These are phyloP conservation scores for Speoplatyrhinus poulsoni DNA, from an alignment of 2,113 vertebrate genomes.

Conservation along the genomic window DNA sequence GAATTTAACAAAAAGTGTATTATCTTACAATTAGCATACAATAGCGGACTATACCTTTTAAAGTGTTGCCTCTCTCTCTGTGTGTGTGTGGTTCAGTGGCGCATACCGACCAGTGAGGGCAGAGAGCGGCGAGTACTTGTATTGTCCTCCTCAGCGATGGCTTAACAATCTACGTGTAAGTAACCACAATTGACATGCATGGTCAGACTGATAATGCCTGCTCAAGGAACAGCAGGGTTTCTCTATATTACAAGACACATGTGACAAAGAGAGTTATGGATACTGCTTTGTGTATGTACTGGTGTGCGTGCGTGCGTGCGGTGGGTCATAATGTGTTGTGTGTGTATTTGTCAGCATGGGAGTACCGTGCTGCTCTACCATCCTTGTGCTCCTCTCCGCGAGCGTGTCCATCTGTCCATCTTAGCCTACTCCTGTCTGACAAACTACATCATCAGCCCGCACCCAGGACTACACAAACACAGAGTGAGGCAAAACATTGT, in stretches of 20 bases:
- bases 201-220: no score
- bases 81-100: slow-evolving; percentile 62
- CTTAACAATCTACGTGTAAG: slow-evolving; percentile 76
- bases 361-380: slow-evolving; percentile 77
- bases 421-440: slow-evolving; percentile 71
- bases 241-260: not conserved
- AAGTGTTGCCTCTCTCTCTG: not conserved
- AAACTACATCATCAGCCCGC: slow-evolving; percentile 69
- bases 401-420: slow-evolving; percentile 66
- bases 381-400: slow-evolving; percentile 72
- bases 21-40: not conserved
- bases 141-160: slow-evolving; percentile 80
- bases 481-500: slow-evolving; percentile 63
- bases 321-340: slow-evolving; percentile 13
- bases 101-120: slow-evolving; percentile 70
- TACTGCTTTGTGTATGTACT: not conserved
- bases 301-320: not conserved
- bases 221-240: no score
- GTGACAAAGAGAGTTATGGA: not conserved
- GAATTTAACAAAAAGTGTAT: not conserved
- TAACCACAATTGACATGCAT: no score
- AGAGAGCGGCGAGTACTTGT: slow-evolving; percentile 76
- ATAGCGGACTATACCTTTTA: no score
- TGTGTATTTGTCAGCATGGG: slow-evolving; percentile 65
- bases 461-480: slow-evolving; percentile 68